Evolutionary conservation across 1,140 invertebrate species (phyloP).

Genomic region (Hirudo medicinalis): DNA sequence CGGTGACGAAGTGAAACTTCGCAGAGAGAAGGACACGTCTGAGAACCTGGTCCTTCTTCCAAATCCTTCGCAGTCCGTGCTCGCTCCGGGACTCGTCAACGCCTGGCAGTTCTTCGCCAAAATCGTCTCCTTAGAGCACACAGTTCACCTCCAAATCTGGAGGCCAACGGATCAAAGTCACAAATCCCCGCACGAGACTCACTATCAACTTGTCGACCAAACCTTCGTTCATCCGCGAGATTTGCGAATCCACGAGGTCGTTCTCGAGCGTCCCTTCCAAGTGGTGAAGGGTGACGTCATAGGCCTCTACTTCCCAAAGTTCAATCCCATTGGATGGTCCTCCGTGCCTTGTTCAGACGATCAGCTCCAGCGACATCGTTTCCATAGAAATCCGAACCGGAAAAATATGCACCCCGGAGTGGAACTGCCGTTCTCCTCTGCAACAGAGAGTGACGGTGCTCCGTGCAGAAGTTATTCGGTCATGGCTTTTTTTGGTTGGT

Average conservation of each 20-base stretch:
- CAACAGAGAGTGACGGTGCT: too few relatives aligned
- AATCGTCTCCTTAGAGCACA: conserved; percentile 22
- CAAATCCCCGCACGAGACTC: neutral
- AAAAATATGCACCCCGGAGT: too few relatives aligned
- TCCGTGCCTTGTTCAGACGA: conserved; percentile 14
- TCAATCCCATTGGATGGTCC: conserved; percentile 20
- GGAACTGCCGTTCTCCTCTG: too few relatives aligned
- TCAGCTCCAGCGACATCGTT: neutral
- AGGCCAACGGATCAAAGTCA: neutral
- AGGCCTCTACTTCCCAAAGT: conserved; percentile 21
- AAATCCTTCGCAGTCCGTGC: conserved; percentile 19
- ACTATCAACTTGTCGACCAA: conserved; percentile 21
- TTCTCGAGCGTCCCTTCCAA: conserved; percentile 1
- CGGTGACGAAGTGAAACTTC: conserved; percentile 21
- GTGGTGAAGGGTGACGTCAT: conserved; percentile 19
- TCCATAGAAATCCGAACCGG: neutral
- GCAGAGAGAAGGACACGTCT: conserved; percentile 13
- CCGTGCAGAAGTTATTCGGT: too few relatives aligned
- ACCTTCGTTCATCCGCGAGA: conserved; percentile 18
- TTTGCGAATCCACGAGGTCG: conserved; percentile 20
- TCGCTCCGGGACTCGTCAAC: conserved; percentile 4
- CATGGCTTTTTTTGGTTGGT: too few relatives aligned
- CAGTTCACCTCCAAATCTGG: conserved; percentile 15
- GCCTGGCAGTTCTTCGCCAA: conserved; percentile 23
- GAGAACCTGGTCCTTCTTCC: conserved; percentile 19